phyloP scores from a whole-genome alignment of 2,113 vertebrate species.

The Hepsetus odoe region DNA sequence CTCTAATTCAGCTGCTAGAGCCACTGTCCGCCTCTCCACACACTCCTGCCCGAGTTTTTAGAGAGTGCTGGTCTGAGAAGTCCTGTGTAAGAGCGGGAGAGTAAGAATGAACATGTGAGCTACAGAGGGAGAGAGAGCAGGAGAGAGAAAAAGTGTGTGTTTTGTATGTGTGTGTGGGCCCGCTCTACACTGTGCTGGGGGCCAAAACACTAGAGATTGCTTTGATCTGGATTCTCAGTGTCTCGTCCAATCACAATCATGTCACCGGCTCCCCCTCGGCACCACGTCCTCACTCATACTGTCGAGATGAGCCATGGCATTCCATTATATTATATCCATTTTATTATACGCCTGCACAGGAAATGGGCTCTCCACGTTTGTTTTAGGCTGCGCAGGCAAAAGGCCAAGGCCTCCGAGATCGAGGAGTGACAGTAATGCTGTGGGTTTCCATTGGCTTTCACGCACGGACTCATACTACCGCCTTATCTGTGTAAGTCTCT shows the following conservation, averaged over 20 bases:
- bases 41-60: conserved; percentile 24
- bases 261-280: conserved; percentile 77
- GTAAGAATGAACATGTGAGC: conserved; percentile 46
- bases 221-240: conserved; percentile 82
- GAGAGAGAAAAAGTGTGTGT: conserved; percentile 53
- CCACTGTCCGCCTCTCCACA: conserved; percentile 49
- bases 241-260: conserved; percentile 84
- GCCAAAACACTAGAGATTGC: conserved; percentile 83
- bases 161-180: conserved; percentile 71
- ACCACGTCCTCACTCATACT: conserved; percentile 75
- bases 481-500: neutral
- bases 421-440: conserved; percentile 8
- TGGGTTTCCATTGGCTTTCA: neutral
- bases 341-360: conserved; percentile 67
- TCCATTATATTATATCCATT: conserved; percentile 73
- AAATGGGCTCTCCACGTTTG: conserved; percentile 67
- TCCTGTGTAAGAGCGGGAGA: conserved; percentile 56
- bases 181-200: conserved; percentile 74
- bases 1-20: conserved; percentile 55
- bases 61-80: conserved; percentile 27
- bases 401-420: conserved; percentile 27
- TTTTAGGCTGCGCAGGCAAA: conserved; percentile 35
- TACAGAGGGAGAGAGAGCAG: conserved; percentile 45
- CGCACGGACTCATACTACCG: neutral
- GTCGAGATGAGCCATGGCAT: conserved; percentile 70